These are phyloP conservation scores for Nautilus pompilius DNA, from an alignment of 1,140 invertebrate species.

Conservation along the genomic window DNA sequence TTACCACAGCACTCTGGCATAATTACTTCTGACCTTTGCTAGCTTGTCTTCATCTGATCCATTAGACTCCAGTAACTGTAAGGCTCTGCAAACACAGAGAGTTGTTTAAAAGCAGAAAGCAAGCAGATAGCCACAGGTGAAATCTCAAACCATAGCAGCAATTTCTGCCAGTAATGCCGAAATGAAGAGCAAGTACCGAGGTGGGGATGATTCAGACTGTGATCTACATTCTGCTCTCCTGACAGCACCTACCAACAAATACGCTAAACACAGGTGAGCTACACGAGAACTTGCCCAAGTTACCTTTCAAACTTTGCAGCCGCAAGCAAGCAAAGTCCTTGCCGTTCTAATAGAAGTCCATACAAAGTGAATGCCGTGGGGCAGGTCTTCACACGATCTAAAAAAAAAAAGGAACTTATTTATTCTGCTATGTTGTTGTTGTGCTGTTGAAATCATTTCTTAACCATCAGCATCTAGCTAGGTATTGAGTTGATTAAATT, in stretches of 20 bases:
- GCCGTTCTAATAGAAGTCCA: conserved; percentile 74
- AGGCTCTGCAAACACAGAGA: conserved; percentile 45
- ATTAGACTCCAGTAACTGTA: conserved; percentile 50
- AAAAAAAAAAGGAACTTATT: conserved; percentile 23
- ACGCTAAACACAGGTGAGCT: no score
- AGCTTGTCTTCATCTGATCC: conserved; percentile 54
- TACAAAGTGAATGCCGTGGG: conserved; percentile 72
- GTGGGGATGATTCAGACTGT: no score
- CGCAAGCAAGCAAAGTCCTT: conserved; percentile 66
- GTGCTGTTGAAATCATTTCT: no score
- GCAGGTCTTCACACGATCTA: conserved; percentile 62
- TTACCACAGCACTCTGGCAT: conserved; percentile 58
- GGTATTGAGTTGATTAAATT: no score
- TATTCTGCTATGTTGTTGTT: no score
- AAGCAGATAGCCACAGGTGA: not conserved
- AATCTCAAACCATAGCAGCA: no score
- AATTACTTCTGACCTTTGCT: conserved; percentile 60
- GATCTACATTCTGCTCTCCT: no score
- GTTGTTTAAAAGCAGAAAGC: conserved; percentile 39
- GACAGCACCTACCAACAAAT: no score
- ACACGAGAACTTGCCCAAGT: not conserved
- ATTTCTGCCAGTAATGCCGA: no score
- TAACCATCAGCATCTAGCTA: no score
- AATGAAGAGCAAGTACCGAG: no score
- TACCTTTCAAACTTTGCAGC: conserved; percentile 62